phyloP scores from a whole-genome alignment of 2,113 vertebrate species.

The Tychaedon coryphoeus region DNA sequence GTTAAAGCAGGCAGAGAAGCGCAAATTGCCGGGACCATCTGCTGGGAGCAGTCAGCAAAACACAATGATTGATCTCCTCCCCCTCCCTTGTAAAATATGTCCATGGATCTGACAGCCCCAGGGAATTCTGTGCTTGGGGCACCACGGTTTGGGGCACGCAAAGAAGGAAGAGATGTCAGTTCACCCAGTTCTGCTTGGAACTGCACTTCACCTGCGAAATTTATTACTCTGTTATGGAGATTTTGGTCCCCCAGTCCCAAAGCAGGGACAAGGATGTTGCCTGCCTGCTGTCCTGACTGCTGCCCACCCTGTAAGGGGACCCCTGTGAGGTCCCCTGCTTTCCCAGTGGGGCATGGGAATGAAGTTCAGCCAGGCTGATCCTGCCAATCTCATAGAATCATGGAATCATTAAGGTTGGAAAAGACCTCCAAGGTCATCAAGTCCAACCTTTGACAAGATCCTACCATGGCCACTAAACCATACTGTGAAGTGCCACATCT shows the following conservation, averaged over 20 bases:
- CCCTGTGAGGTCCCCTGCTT: background rate
- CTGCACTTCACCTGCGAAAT: background rate
- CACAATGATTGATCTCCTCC: background rate
- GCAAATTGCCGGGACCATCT: slow-evolving; percentile 34
- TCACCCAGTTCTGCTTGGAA: background rate
- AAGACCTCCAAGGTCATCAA: background rate
- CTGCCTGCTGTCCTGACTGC: background rate
- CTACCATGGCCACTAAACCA: background rate
- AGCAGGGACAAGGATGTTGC: background rate
- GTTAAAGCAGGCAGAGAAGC: slow-evolving; percentile 25
- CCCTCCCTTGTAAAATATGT: background rate
- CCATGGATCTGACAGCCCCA: background rate
- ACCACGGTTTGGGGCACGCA: background rate
- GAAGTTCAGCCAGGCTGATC: background rate
- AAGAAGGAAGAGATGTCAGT: background rate
- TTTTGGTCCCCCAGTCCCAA: background rate
- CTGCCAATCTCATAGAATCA: background rate
- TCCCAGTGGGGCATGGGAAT: fast-evolving
- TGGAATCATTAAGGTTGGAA: background rate
- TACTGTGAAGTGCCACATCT: background rate
- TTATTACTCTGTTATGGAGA: background rate
- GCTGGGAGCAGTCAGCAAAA: slow-evolving; percentile 39
- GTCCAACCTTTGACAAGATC: background rate
- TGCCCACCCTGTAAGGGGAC: background rate
- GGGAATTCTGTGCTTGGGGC: background rate